Base-by-base conservation (phyloP, 2,113 vertebrate species). In the Capra hircus region DNA sequence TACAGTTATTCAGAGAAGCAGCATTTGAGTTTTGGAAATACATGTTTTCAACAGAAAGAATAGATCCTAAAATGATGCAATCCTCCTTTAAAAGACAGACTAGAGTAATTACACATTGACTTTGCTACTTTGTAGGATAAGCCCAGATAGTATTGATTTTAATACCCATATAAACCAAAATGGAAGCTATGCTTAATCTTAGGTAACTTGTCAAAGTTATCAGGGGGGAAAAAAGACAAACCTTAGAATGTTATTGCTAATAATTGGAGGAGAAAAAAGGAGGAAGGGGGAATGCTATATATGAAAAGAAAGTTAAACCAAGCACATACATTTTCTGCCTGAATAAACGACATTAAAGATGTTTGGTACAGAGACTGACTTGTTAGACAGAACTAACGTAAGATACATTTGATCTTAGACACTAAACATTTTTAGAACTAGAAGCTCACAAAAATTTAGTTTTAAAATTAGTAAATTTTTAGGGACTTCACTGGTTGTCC, bases 61-160 rank as follows among this genome's bases (percentile, higher is more conserved):
- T 2, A 11, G 15, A 87, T 10, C 10, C 25, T 78, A 81, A 93
- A 97, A 80, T 60, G 91, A 93, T 50, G 19, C 21, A 90, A 84
- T 83, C 93, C 33, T 94, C 48, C 40, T 89, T 94, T 91, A 91
- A 97, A 94, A 93, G 23, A 83, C 59, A 94, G 71, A 84, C n/a
- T 74, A 85, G 23, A 81, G 33, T 82, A 91, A 97, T 78, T 96
- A 77, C n/a, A 86, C 13, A 48, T 3, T 23, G 74, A 43, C 48
- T 60, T 93, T 89, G 53, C 28, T 88, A 77, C 78, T 93, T 57
- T 59, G 55, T 77, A 71, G 45, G 60, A 57, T 43, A 87, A 77
- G 27, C 19, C 1, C 21, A 90, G 45, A 94, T 14, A 82, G 7
- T 77, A 64, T 53, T 89, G 85, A 85, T 40, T 45, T 2, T 91